Conservation (phyloP, 1,140 invertebrate genomes). For the Augochlora pura region DNA sequence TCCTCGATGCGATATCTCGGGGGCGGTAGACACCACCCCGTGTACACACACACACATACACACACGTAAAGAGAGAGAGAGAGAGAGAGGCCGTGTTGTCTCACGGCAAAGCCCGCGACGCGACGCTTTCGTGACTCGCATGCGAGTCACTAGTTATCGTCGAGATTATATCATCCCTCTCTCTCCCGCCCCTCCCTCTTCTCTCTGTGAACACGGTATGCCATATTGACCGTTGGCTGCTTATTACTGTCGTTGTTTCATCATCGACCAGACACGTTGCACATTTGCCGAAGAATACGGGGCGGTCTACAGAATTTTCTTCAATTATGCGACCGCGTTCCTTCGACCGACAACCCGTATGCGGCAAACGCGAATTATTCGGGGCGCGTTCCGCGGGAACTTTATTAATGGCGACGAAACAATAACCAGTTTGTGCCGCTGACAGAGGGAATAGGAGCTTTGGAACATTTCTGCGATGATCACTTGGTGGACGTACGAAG, state of each 20-base stretch:
- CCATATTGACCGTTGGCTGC: slow-evolving; percentile 51
- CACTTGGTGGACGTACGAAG: too few relatives aligned
- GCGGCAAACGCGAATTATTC: too few relatives aligned
- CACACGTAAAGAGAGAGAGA: too few relatives aligned
- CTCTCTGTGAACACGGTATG: slow-evolving; percentile 52
- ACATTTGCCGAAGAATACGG: not conserved
- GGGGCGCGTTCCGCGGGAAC: too few relatives aligned
- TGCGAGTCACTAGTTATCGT: slow-evolving; percentile 60
- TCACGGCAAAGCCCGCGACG: slow-evolving; percentile 38
- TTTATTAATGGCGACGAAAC: too few relatives aligned
- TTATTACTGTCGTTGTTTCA: slow-evolving; percentile 61
- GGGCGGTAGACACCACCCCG: slow-evolving; percentile 38
- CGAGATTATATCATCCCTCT: slow-evolving; percentile 58
- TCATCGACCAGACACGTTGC: slow-evolving; percentile 52
- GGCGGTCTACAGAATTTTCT: not conserved
- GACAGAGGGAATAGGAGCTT: too few relatives aligned
- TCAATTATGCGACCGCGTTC: not conserved
- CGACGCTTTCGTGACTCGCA: slow-evolving; percentile 61
- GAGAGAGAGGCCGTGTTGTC: slow-evolving; percentile 51
- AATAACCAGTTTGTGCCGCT: too few relatives aligned
- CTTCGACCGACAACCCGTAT: too few relatives aligned
- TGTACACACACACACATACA: too few relatives aligned
- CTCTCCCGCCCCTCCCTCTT: not conserved
- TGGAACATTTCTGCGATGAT: too few relatives aligned
- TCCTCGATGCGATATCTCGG: not conserved